Conservation (phyloP, 1,140 invertebrate genomes). For the Eubasilissa regina region DNA sequence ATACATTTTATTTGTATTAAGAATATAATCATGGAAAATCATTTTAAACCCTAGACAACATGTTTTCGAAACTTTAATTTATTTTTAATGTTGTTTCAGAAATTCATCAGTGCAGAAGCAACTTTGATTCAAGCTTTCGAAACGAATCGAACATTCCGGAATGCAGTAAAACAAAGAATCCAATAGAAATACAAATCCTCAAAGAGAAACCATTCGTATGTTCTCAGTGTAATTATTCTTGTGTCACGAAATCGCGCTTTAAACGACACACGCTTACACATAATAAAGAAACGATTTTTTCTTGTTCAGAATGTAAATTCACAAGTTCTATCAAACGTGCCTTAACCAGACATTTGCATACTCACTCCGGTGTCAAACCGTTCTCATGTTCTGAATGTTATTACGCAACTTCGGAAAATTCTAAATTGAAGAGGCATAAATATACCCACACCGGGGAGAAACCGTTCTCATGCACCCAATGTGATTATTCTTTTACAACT, state of each 20-base stretch:
- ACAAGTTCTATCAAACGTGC: not conserved
- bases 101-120: too few species aligned
- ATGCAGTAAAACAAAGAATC: too few species aligned
- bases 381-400: not conserved
- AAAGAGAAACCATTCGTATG: not conserved
- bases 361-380: not conserved
- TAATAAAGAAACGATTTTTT: not conserved
- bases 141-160: too few species aligned
- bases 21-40: too few species aligned
- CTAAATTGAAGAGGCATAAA: not conserved
- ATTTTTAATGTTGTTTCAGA: too few species aligned
- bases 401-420: not conserved
- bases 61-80: too few species aligned
- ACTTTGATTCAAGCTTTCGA: too few species aligned
- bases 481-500: not conserved
- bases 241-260: not conserved
- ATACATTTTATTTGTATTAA: too few species aligned
- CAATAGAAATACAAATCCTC: too few species aligned
- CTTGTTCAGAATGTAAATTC: not conserved
- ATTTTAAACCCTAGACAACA: too few species aligned
- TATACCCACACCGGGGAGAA: not conserved
- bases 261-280: not conserved
- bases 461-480: not conserved
- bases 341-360: not conserved
- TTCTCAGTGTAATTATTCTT: not conserved